phyloP scores from a whole-genome alignment of 2,113 vertebrate genomes.

The Lasiurus borealis region DNA sequence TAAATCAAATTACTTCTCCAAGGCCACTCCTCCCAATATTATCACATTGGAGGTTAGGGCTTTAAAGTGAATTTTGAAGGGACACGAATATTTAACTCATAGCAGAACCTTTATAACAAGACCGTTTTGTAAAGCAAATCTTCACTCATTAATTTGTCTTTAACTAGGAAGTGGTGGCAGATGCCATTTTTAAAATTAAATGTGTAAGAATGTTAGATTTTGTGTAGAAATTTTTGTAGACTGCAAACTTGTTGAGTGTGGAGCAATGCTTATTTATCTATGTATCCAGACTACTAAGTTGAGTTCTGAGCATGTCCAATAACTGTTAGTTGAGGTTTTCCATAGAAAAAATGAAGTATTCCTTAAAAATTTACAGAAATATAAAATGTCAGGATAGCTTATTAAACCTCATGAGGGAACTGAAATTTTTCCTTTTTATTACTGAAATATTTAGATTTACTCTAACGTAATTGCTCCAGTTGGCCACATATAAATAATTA shows the following conservation, averaged over 20 bases:
- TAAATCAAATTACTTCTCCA: neutral
- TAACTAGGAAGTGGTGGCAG: too few relatives aligned
- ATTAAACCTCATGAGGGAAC: neutral
- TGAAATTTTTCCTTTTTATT: neutral
- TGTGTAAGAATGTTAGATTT: neutral
- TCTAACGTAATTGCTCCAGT: neutral
- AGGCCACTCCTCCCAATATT: neutral
- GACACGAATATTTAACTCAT: neutral
- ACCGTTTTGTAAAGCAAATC: constrained; percentile 15
- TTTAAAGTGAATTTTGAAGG: neutral
- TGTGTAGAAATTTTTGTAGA: neutral
- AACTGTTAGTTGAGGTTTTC: neutral
- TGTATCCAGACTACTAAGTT: neutral
- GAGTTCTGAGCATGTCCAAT: neutral
- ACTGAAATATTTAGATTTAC: neutral
- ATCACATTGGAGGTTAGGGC: neutral
- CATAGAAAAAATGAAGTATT: neutral
- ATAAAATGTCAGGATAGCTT: neutral
- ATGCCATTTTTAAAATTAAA: neutral
- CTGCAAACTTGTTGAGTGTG: neutral
- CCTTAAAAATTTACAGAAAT: neutral
- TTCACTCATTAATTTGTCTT: neutral
- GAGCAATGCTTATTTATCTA: neutral
- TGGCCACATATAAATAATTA: neutral
- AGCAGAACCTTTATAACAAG: neutral